Evolutionary conservation across 1,140 invertebrate species (phyloP).

Genomic region (Luehdorfia chinensis): DNA sequence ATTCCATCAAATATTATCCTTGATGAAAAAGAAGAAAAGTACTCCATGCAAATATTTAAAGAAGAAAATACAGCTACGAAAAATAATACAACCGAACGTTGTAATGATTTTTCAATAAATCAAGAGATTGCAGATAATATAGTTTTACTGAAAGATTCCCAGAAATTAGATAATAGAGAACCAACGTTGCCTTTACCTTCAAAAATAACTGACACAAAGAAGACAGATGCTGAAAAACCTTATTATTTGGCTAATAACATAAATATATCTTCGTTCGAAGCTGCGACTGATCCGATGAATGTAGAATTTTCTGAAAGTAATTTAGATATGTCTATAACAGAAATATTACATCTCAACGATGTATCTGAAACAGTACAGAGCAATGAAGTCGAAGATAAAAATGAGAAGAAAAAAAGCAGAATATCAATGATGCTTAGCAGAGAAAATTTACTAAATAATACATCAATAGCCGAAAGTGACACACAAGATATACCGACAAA

Average conservation of each 20-base stretch:
- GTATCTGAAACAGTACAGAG: constrained; percentile 20
- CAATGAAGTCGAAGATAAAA: neutral
- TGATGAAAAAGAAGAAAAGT: constrained; percentile 17
- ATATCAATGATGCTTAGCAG: constrained; percentile 43
- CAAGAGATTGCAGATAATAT: constrained; percentile 28
- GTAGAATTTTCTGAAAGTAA: no score
- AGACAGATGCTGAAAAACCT: constrained; percentile 12
- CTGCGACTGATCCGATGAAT: no score
- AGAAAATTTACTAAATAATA: constrained; percentile 50
- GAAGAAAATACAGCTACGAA: constrained; percentile 5
- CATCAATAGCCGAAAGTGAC: constrained; percentile 53
- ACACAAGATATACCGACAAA: constrained; percentile 27
- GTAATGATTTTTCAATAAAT: constrained; percentile 30
- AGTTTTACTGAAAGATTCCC: constrained; percentile 12
- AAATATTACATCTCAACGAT: no score
- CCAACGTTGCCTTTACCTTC: no score
- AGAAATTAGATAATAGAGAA: neutral
- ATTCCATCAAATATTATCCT: constrained; percentile 25
- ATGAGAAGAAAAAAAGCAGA: constrained; percentile 24
- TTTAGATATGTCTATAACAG: no score
- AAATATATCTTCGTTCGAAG: no score
- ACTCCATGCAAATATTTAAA: no score
- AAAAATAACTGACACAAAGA: constrained; percentile 14
- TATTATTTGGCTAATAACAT: constrained; percentile 48
- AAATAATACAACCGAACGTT: neutral